phyloP scores from a whole-genome alignment of 2,113 vertebrate genomes.

The Trochalopteron elliotii region DNA sequence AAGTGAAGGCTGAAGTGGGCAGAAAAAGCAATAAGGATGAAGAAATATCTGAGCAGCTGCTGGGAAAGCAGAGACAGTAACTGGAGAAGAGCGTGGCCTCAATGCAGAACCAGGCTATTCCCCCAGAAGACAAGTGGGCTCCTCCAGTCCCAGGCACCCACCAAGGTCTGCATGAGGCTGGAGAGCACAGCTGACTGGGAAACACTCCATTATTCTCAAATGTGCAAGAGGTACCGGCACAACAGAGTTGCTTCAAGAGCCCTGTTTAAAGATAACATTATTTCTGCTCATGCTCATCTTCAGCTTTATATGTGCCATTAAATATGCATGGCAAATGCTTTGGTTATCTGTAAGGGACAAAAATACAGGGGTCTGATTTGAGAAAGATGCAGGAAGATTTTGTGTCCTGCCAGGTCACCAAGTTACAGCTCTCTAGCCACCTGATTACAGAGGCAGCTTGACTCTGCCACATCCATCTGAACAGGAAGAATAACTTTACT shows the following conservation, averaged over 20 bases:
- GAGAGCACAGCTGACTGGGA: neutral
- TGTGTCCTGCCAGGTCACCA: neutral
- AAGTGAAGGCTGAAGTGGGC: neutral
- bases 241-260: fast-evolving
- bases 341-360: neutral
- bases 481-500: neutral
- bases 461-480: neutral
- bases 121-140: neutral
- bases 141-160: neutral
- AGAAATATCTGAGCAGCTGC: neutral
- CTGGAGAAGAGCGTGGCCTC: neutral
- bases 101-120: neutral
- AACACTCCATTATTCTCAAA: fast-evolving
- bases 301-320: neutral
- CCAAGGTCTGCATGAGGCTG: fast-evolving
- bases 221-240: fast-evolving
- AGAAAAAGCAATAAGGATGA: neutral
- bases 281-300: neutral
- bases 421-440: neutral
- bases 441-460: neutral
- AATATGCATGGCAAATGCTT: neutral
- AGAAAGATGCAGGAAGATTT: neutral
- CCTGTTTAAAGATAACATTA: neutral
- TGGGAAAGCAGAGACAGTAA: neutral
- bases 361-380: neutral